Base-by-base conservation (phyloP, 2,888 invertebrate genomes). In the Apotomis capreana region DNA sequence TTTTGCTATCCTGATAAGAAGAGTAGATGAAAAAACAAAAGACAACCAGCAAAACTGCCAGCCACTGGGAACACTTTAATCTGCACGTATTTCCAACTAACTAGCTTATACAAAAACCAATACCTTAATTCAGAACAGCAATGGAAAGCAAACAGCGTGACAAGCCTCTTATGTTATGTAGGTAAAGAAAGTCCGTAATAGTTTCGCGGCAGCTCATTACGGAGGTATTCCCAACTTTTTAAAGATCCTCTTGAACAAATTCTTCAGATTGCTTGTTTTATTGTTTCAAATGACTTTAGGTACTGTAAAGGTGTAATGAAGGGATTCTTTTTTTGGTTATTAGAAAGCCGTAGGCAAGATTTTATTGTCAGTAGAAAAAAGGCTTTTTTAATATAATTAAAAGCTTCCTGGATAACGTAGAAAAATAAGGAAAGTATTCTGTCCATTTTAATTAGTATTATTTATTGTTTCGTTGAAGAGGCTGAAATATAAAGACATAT, bases 161-260 rank as follows among this genome's bases (percentile, higher is more conserved):
- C 10, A 12, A 10, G 26, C 52, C 15, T 5, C 10, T 3, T 40
- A 6, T 49, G 26, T 12, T 51, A 51, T 40, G 8, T 0, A 51
- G 51, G 58, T 26, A 70, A 54, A 13, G 36, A 51, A 12, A 10
- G 64, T 36, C 54, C 46, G 64, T 70, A 55, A n/a, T 26, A 55
- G 46, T 36, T 4, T 26, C 26, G 8, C 10, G 36, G 65, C 9
- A 37, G 36, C 54, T 70, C 70, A 70, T 70, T 70, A 65, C 54
- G 44, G 40, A 46, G 70, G 70, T 52, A 70, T 65, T 40, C 60
- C 60, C 0, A 54, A 46, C 52, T 61, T 60, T 68, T 68, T 68
- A 52, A 26, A 60, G 15, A 12, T 12, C 10, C 4, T 36, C 13
- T 67, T 9, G 54, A 36, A 13, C 61, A 46, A 15, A 57, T 59